Evolutionary conservation across 2,113 vertebrate species (phyloP).

Genomic region (Indicator maculatus): DNA sequence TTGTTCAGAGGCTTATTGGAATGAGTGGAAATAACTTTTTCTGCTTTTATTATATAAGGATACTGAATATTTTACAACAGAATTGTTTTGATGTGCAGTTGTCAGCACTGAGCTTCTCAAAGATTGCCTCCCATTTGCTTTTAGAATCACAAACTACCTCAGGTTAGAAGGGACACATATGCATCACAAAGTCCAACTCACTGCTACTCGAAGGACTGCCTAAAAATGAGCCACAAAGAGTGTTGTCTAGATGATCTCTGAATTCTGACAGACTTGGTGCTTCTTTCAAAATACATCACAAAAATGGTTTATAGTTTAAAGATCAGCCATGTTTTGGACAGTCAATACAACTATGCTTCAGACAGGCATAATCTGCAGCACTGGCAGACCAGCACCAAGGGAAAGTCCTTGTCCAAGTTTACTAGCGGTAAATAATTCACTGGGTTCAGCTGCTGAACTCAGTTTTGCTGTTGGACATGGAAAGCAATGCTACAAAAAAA

Average conservation of each 20-base stretch:
- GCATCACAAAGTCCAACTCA: neutral
- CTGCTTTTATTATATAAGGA: neutral
- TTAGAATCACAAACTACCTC: neutral
- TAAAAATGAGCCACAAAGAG: neutral
- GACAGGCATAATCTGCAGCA: neutral
- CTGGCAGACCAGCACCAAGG: accelerated
- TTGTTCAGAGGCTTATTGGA: neutral
- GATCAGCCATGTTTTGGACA: neutral
- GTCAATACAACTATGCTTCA: neutral
- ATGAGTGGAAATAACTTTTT: neutral
- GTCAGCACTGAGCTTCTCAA: neutral
- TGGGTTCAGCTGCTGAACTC: neutral
- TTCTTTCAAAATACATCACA: neutral
- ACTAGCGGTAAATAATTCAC: neutral
- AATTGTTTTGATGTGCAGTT: neutral
- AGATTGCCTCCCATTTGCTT: neutral
- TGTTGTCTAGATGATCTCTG: neutral
- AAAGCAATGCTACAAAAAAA: neutral
- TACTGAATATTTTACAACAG: neutral
- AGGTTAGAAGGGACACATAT: neutral
- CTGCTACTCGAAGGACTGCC: neutral
- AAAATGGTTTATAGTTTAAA: neutral
- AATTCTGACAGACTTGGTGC: neutral
- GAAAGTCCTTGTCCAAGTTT: neutral
- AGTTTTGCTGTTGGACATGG: neutral